Conservation (phyloP, 2,888 invertebrate species). For the Suillia variegata region DNA sequence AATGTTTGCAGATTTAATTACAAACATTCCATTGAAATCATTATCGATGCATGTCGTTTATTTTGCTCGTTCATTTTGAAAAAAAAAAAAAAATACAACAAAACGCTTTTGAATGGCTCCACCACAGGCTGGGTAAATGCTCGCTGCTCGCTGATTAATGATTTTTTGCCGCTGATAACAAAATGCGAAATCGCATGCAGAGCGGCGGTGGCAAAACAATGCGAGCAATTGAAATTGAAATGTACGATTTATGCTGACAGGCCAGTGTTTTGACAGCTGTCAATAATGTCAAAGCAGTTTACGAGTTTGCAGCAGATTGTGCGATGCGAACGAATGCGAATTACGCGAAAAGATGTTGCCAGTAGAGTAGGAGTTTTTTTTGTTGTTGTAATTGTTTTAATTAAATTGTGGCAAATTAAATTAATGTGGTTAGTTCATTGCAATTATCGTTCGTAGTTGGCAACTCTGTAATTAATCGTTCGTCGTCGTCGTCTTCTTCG, state of each 20-base stretch:
- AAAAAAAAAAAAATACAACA: neutral
- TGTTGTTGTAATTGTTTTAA: neutral
- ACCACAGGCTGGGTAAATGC: too few species aligned
- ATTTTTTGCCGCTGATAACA: neutral
- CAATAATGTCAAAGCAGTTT: neutral
- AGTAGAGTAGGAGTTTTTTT: too few species aligned
- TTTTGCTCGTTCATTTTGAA: neutral
- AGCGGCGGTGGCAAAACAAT: slow-evolving; percentile 2
- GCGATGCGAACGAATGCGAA: neutral
- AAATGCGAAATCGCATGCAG: neutral
- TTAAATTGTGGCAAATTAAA: neutral
- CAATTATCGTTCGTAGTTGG: neutral
- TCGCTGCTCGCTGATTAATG: neutral
- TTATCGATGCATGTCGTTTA: neutral
- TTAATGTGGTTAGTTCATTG: neutral
- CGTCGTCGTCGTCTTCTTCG: neutral
- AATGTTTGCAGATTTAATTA: too few species aligned
- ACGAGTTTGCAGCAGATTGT: neutral
- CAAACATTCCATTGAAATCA: too few species aligned
- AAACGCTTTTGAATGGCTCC: neutral
- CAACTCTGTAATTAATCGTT: neutral
- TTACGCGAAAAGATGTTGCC: too few species aligned
- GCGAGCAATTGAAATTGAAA: neutral
- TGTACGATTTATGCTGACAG: neutral
- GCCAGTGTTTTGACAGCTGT: slow-evolving; percentile 4